Base-by-base conservation (phyloP, 1,140 invertebrate species). In the Drosophila tropicalis region DNA sequence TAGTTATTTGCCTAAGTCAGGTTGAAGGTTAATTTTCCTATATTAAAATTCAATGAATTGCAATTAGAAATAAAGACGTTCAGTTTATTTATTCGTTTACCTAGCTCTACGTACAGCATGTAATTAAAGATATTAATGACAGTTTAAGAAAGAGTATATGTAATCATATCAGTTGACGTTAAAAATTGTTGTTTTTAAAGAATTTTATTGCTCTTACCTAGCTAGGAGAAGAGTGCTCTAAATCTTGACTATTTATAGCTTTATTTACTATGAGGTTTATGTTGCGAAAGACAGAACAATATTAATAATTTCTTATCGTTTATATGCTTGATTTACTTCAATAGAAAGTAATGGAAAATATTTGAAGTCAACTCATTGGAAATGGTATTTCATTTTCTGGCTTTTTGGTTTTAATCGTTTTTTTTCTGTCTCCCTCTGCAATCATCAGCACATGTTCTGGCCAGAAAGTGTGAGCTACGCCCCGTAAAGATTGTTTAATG, bases 401-500 rank as follows among this genome's bases (percentile, higher is more conserved):
- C 22, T 3, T 56, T 56, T 13, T 17, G 4, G 15, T 19, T 39
- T 36, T 36, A 36, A 32, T 17, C 3, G 32, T n/a, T 36, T 36
- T 58, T 7, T 36, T 19, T 58, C n/a, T n/a, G n/a, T n/a, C 13
- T 76, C 58, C 17, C 32, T 40, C 7, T 57, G 9, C 25, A 29
- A 77, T 36, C 51, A 19, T 39, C 39, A 15, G 41, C 74, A 77
- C 51, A 71, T 77, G 75, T 71, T 77, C 12, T 39, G 9, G 22
- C 29, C 54, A 40, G 29, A 29, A 6, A 15, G 25, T 56, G 41
- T 56, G 17, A 54, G 58, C 58, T 40, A 81, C 83, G 81, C 74
- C 69, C 72, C 76, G 62, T 58, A 70, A 77, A 81, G 70, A 86
- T 87, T 61, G 58, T 76, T 73, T 68, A 44, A 57, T 51, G 65